phyloP scores from a whole-genome alignment of 1,140 invertebrate genomes.

The Caligus rogercresseyi region DNA sequence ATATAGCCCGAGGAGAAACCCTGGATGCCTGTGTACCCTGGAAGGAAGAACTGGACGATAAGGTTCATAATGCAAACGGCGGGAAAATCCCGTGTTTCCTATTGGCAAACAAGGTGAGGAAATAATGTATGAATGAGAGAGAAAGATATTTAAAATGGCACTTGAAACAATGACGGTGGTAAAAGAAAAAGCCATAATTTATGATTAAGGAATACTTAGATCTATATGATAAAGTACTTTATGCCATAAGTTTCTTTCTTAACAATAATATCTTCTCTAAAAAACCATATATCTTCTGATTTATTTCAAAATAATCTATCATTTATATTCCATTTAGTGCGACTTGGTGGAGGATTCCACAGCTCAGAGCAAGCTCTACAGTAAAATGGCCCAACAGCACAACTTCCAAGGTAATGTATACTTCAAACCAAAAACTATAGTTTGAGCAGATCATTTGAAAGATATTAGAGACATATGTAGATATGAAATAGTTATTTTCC shows the following conservation, averaged over 20 bases:
- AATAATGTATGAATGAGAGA: not conserved
- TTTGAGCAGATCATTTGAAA: too few relatives aligned
- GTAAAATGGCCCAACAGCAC: slow-evolving; percentile 26
- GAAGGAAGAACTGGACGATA: slow-evolving; percentile 38
- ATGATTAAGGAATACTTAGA: too few relatives aligned
- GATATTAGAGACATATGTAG: too few relatives aligned
- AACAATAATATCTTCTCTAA: too few relatives aligned
- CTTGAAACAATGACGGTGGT: too few relatives aligned
- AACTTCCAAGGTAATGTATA: slow-evolving; percentile 24
- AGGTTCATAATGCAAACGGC: slow-evolving; percentile 36
- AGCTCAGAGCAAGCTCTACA: slow-evolving; percentile 32
- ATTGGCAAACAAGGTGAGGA: slow-evolving; percentile 36
- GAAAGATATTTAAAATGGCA: not conserved
- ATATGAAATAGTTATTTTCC: too few relatives aligned
- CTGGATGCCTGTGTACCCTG: slow-evolving; percentile 37
- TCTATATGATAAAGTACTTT: too few relatives aligned
- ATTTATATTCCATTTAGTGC: slow-evolving; percentile 28
- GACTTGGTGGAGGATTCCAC: slow-evolving; percentile 34
- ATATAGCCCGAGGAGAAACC: slow-evolving; percentile 32
- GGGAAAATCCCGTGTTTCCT: slow-evolving; percentile 35
- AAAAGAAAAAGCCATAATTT: too few relatives aligned
- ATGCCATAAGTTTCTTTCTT: too few relatives aligned
- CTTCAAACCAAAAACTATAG: too few relatives aligned
- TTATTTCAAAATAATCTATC: too few relatives aligned
- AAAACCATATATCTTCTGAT: too few relatives aligned